A percentile compares a stretch with the other conserved stretches of the same genome.
Conservation (phyloP, 2,797 vertebrate genomes). For the Cephalopachus bancanus region DNA sequence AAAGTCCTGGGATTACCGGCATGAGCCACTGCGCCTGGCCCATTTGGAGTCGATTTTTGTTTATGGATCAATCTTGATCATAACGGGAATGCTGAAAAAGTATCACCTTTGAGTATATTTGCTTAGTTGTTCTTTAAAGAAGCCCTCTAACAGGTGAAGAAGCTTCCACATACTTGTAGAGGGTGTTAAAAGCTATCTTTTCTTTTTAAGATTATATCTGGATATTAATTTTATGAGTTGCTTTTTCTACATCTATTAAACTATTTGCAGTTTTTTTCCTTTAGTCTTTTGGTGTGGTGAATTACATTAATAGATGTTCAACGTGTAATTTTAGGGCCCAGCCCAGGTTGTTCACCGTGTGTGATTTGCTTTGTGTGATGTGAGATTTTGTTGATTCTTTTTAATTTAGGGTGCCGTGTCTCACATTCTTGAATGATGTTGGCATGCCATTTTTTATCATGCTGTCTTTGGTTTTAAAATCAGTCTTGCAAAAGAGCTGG, state of each 20-base stretch:
- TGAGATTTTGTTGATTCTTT: conserved; percentile 17
- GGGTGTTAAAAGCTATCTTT: not conserved
- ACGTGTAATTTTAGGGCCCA: not conserved
- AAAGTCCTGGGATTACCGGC: no score
- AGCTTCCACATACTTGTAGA: not conserved
- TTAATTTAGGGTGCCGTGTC: not conserved
- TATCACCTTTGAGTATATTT: not conserved
- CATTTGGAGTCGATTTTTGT: conserved; percentile 16
- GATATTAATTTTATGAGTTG: not conserved
- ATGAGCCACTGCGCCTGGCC: no score
- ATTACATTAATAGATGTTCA: not conserved
- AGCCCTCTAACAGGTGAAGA: not conserved
- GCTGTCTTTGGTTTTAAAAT: conserved; percentile 13
- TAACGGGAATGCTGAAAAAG: not conserved
- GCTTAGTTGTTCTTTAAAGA: not conserved
- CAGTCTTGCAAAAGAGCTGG: not conserved
- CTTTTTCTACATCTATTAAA: not conserved
- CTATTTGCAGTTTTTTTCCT: not conserved
- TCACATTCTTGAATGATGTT: conserved; percentile 31
- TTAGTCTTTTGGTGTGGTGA: not conserved
- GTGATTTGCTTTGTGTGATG: not conserved
- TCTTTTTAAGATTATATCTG: not conserved
- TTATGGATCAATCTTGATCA: not conserved
- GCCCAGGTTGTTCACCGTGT: not conserved
- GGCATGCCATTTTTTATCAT: not conserved